Evolutionary conservation across 1,140 invertebrate genomes (phyloP).

Genomic region (Heliconius eleuchia): DNA sequence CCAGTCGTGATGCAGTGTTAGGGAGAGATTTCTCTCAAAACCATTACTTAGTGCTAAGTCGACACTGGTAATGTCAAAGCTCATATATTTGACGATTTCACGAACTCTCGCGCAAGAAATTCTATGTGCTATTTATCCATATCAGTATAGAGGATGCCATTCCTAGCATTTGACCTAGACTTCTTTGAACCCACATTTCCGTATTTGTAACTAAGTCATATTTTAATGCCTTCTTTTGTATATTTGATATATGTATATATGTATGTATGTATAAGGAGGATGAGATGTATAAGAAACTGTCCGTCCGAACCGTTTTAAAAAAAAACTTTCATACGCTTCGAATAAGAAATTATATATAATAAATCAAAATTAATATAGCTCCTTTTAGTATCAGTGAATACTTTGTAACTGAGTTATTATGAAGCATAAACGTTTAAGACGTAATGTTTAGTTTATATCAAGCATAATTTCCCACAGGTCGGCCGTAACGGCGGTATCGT

Average conservation of each 20-base stretch:
- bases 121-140: constrained; percentile 48
- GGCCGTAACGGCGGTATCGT: constrained; percentile 93
- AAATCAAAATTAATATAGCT: neutral
- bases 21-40: constrained; percentile 44
- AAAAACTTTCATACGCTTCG: neutral
- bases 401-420: neutral
- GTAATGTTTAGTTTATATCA: constrained; percentile 6
- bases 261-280: neutral
- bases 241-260: neutral
- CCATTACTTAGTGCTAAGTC: constrained; percentile 50
- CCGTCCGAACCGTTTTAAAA: neutral
- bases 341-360: neutral
- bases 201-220: constrained; percentile 31
- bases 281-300: neutral
- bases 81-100: constrained; percentile 49
- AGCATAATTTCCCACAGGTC: constrained; percentile 82
- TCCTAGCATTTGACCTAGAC: constrained; percentile 43
- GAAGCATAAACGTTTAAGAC: constrained; percentile 10
- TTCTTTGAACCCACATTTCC: constrained; percentile 38
- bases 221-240: constrained; percentile 22
- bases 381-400: neutral
- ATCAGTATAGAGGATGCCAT: constrained; percentile 42
- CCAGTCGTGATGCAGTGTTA: constrained; percentile 44
- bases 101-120: constrained; percentile 44
- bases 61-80: constrained; percentile 53